These are phyloP conservation scores for Drymodes brunneopygia DNA, from an alignment of 2,113 vertebrate genomes.

Conservation along the genomic window DNA sequence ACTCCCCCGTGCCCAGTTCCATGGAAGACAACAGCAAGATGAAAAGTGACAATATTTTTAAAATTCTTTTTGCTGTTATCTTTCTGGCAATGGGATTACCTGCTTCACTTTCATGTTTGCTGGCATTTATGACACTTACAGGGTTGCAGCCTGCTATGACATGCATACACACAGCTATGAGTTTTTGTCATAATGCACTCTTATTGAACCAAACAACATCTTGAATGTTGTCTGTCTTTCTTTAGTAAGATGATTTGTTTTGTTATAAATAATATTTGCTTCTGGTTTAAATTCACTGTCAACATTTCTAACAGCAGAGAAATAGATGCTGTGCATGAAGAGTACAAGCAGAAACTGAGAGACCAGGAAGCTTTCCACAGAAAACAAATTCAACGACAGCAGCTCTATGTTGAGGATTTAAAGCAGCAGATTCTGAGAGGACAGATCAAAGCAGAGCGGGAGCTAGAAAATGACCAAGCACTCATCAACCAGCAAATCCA, in stretches of 20 bases:
- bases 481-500: conserved; percentile 74
- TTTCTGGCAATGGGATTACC: background rate
- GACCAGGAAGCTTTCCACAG: conserved; percentile 49
- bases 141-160: background rate
- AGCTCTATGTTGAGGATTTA: conserved; percentile 77
- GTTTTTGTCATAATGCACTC: background rate
- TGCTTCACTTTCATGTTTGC: background rate
- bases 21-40: background rate
- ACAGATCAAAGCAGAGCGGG: conserved; percentile 78
- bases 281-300: conserved; percentile 20
- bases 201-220: background rate
- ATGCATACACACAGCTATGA: background rate
- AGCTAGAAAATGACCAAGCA: conserved; percentile 81
- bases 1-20: rapidly evolving
- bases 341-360: conserved; percentile 43
- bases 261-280: background rate
- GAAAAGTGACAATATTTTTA: background rate
- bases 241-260: background rate
- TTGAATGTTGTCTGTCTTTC: background rate
- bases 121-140: background rate
- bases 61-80: background rate
- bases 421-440: conserved; percentile 81
- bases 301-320: conserved; percentile 52
- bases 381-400: conserved; percentile 72
- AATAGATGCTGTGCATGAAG: conserved; percentile 36